Evolutionary conservation across 2,797 vertebrate species (phyloP), one percentile per base, ranked within the genome.

Genomic region (Sebastes iracundus): DNA sequence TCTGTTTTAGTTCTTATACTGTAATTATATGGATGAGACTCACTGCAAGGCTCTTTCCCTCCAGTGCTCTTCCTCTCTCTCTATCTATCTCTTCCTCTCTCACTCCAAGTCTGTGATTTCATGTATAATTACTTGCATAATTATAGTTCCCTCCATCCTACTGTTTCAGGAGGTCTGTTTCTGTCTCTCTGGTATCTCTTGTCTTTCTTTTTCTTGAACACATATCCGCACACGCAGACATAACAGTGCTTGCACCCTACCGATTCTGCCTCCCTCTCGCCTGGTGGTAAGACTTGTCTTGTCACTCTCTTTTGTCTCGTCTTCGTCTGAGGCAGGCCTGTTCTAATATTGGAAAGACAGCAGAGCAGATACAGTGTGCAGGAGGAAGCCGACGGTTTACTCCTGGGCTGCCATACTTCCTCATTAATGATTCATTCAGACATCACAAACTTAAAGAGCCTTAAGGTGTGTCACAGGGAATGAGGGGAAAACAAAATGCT

Each of bases 81-180:
- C 55, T 61, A 38, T 53, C 58, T 1, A 10, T 56, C 77, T 71
- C 65, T 66, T 55, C 73, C 66, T 49, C 71, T 81, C 78, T 91
- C 87, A 74, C 84, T 91, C 88, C 76, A 84, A 88, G 81, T 91
- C 92, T 88, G 86, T 86, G 89, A 95, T 94, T 94, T 94, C 91
- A 94, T 94, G 94, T 95, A 94, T 95, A 95, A 95, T 95, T 95
- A 94, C 91, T 92, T 85, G 87, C 88, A 93, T 95, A 94, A 95
- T 95, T 94, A 95, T 91, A 92, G 89, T 90, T 94, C 90, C 91
- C 87, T 88, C 87, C 85, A 67, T 92, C 90, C 87, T 72, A 90
- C 90, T 91, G 89, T 93, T 94, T 89, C 88, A 87, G 90, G 83
- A 90, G 83, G 78, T 90, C 87, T 91, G 90, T 87, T 87, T 93